These are phyloP conservation scores for Axinella damicornis DNA, from an alignment of 37 sponge, comb jelly and placozoan genomes.

Conservation along the genomic window DNA sequence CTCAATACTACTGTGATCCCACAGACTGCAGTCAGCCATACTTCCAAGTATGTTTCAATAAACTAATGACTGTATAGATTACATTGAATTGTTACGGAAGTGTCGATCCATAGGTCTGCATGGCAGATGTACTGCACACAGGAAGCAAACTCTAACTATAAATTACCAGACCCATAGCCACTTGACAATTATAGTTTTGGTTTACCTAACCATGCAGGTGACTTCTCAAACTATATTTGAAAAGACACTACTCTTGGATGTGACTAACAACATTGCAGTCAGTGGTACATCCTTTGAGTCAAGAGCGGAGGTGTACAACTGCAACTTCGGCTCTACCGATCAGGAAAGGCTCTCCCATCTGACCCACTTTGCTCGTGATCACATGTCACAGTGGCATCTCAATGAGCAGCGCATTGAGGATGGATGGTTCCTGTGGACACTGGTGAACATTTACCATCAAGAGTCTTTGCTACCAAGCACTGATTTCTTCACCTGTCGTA, in stretches of 20 bases:
- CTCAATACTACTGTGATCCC: no score
- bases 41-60: no score
- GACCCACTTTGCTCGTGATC: not conserved
- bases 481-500: not conserved
- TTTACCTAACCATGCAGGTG: slow-evolving; percentile 1
- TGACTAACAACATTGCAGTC: slow-evolving; percentile 7
- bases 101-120: no score
- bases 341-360: not conserved
- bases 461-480: not conserved
- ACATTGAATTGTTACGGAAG: no score
- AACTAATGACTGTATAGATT: no score
- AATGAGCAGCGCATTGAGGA: slow-evolving; percentile 21
- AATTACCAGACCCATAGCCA: no score
- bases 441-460: not conserved
- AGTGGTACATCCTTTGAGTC: slow-evolving; percentile 14
- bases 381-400: slow-evolving; percentile 2
- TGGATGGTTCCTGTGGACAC: slow-evolving; percentile 21
- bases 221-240: slow-evolving; percentile 18
- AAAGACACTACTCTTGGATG: not conserved
- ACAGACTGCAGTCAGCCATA: no score
- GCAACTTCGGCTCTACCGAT: not conserved
- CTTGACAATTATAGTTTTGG: no score
- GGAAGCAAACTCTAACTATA: no score
- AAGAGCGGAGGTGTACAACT: slow-evolving; percentile 26
- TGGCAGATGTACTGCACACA: no score